A percentile compares a stretch with the other conserved stretches of the same genome.
phyloP scores from a whole-genome alignment of 2,888 invertebrate species.

The Thalpophila matura region DNA sequence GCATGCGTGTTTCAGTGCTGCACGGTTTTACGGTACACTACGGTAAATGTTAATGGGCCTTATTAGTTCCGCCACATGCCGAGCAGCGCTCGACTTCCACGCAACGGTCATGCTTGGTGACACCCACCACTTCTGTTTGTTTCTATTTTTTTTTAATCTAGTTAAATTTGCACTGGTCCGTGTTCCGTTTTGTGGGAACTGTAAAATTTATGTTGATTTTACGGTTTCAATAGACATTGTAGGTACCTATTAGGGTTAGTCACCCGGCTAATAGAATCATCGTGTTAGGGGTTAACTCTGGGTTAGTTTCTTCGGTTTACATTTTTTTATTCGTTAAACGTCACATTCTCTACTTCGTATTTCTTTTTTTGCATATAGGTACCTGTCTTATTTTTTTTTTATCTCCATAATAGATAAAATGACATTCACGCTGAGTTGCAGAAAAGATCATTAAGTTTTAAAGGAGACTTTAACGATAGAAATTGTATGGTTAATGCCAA shows the following conservation, averaged over 20 bases:
- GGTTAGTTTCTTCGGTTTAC: too few relatives aligned
- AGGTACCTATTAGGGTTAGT: neutral
- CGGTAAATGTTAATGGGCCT: slow-evolving; percentile 83
- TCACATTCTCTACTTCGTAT: too few relatives aligned
- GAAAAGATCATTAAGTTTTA: too few relatives aligned
- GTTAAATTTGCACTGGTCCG: slow-evolving; percentile 30
- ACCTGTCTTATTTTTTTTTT: too few relatives aligned
- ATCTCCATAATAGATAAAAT: too few relatives aligned
- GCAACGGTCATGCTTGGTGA: slow-evolving; percentile 75
- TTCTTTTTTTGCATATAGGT: too few relatives aligned
- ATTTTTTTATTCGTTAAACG: too few relatives aligned
- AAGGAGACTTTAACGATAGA: too few relatives aligned
- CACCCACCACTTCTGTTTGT: slow-evolving; percentile 69
- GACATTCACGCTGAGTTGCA: too few relatives aligned
- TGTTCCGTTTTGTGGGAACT: slow-evolving; percentile 32
- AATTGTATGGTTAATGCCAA: too few relatives aligned
- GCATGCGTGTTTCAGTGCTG: slow-evolving; percentile 68
- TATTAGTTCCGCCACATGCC: slow-evolving; percentile 87
- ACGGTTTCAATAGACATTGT: neutral
- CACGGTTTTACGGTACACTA: slow-evolving; percentile 78
- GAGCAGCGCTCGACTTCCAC: slow-evolving; percentile 62
- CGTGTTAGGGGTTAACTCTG: too few relatives aligned
- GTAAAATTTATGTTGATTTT: slow-evolving; percentile 22
- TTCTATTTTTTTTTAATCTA: slow-evolving; percentile 55
- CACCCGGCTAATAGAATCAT: too few relatives aligned